phyloP scores from a whole-genome alignment of 2,797 vertebrate genomes.

The Paguma larvata region DNA sequence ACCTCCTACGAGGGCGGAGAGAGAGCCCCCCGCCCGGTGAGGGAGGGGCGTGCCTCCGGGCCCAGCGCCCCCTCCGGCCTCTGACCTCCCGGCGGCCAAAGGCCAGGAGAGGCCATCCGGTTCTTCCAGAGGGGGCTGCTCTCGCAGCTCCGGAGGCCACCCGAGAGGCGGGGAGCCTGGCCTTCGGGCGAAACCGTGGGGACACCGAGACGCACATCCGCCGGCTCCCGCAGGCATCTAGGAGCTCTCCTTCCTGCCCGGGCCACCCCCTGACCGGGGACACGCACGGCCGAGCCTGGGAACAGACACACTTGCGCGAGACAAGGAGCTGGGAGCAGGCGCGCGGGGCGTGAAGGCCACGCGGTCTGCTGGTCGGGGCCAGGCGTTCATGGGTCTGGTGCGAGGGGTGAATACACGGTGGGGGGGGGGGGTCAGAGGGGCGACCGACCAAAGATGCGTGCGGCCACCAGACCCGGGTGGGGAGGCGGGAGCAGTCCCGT shows the following conservation, averaged over 20 bases:
- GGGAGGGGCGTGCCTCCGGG: not conserved
- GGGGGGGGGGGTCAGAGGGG: not conserved
- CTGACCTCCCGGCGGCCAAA: not conserved
- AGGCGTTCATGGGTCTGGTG: not conserved
- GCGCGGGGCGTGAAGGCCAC: too few species aligned
- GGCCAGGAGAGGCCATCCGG: not conserved
- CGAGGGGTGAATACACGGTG: too few species aligned
- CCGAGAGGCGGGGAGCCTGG: not conserved
- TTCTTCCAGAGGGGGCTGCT: not conserved
- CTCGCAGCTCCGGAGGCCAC: not conserved
- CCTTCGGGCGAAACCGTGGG: not conserved
- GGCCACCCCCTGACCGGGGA: not conserved
- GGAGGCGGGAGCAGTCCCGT: not conserved
- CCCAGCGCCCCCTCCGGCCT: too few species aligned
- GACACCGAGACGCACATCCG: rapidly evolving
- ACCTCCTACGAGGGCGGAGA: slow-evolving; percentile 90
- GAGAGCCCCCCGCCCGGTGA: not conserved
- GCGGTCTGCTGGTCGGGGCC: not conserved
- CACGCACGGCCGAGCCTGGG: not conserved
- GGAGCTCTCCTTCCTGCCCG: not conserved
- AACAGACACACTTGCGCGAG: too few species aligned
- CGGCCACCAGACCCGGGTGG: too few species aligned
- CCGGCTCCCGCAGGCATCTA: not conserved
- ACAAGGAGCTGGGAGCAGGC: not conserved
- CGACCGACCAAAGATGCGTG: not conserved